Percentiles rank a stretch among this genome's conserved stretches.
Evolutionary conservation across 2,888 invertebrate genomes (phyloP).

Genomic region (Lomographa bimaculata): DNA sequence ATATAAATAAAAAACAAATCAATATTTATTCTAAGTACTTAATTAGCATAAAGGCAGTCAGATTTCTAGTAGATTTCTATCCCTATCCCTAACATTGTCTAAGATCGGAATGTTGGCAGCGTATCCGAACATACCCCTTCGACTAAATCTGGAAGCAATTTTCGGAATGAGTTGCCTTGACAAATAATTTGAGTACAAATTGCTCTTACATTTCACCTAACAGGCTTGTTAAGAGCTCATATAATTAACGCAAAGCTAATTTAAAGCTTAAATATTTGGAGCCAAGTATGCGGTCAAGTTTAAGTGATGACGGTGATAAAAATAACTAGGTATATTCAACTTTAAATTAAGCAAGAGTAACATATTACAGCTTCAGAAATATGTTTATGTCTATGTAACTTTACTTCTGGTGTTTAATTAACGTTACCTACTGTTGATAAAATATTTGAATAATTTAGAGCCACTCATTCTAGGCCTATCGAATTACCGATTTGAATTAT

Average conservation of each 20-base stretch:
- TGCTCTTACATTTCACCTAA: conserved; percentile 59
- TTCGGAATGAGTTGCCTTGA: conserved; percentile 71
- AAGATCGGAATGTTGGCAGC: conserved; percentile 52
- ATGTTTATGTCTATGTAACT: no score
- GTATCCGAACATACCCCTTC: conserved; percentile 62
- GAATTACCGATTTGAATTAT: no score
- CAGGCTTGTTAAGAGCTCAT: conserved; percentile 50
- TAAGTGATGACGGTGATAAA: no score
- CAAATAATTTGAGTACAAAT: conserved; percentile 77
- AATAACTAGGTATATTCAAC: no score
- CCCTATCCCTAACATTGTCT: conserved; percentile 51
- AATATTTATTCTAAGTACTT: no score
- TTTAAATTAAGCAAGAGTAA: no score
- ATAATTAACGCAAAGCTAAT: conserved; percentile 56
- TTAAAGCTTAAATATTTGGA: conserved; percentile 41
- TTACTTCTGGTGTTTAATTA: no score
- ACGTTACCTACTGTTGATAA: no score
- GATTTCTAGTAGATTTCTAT: conserved; percentile 50
- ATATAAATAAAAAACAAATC: no score
- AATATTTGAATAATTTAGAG: no score
- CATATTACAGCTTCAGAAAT: background rate
- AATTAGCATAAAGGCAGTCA: no score
- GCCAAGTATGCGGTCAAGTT: conserved; percentile 24
- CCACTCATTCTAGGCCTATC: no score
- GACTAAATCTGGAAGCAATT: conserved; percentile 77